phyloP scores from a whole-genome alignment of 2,113 vertebrate species.

The Vimba vimba region DNA sequence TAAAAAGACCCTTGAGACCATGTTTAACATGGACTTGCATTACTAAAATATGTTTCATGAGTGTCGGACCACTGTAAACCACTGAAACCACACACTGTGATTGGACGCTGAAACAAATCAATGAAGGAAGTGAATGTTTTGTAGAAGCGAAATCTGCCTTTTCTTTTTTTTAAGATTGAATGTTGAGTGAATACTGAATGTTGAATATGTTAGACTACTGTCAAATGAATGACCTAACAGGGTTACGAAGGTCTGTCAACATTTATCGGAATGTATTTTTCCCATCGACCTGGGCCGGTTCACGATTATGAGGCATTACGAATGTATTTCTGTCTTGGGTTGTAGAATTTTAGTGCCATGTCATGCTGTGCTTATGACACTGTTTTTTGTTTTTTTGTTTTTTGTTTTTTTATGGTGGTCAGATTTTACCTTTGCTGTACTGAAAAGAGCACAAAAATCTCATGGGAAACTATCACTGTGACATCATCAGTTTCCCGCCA shows the following conservation, averaged over 20 bases:
- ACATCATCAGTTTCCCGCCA: slow-evolving; percentile 30
- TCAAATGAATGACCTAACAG: neutral
- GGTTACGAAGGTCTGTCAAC: neutral
- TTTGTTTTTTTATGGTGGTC: neutral
- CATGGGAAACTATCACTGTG: slow-evolving; percentile 46
- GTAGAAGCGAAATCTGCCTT: slow-evolving; percentile 5
- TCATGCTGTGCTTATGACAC: slow-evolving; percentile 13
- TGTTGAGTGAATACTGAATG: slow-evolving; percentile 17
- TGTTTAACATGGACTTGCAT: neutral
- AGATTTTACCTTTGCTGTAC: slow-evolving; percentile 6
- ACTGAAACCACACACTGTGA: slow-evolving; percentile 45
- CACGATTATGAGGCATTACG: slow-evolving; percentile 26
- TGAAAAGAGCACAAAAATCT: slow-evolving; percentile 14
- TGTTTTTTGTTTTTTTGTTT: too few relatives aligned
- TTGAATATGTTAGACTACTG: slow-evolving; percentile 21
- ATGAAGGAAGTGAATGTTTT: slow-evolving; percentile 10
- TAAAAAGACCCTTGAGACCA: neutral
- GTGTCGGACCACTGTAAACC: slow-evolving; percentile 18
- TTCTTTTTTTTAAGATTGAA: slow-evolving; percentile 31
- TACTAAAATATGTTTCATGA: neutral
- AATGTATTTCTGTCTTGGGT: slow-evolving; percentile 22
- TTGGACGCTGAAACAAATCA: neutral
- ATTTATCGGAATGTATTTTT: slow-evolving; percentile 22
- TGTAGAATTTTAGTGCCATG: slow-evolving; percentile 16
- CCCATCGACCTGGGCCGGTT: neutral